Conservation (phyloP, 2,797 vertebrate species). For the Phataginus tricuspis region DNA sequence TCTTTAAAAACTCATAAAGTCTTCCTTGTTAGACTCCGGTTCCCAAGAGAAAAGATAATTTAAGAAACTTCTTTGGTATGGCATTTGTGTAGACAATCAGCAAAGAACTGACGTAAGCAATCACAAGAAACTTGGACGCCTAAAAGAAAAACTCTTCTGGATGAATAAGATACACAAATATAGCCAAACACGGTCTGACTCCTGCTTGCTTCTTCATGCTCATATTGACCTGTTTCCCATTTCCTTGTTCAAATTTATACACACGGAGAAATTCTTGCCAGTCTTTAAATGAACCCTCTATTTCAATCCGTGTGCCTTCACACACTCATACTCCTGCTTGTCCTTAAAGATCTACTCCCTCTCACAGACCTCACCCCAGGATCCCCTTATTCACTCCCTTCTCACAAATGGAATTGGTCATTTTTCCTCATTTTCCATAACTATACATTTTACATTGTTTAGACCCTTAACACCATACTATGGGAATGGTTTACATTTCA, state of each 20-base stretch:
- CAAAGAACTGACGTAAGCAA: not conserved
- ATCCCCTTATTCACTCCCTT: not conserved
- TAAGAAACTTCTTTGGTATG: not conserved
- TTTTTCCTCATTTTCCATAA: not conserved
- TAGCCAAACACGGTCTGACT: not conserved
- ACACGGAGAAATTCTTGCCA: not conserved
- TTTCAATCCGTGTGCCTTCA: not conserved
- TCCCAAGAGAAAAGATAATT: not conserved
- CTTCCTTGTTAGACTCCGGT: not conserved
- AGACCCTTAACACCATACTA: not conserved
- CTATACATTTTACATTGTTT: not conserved
- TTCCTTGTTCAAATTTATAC: not conserved
- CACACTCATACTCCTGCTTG: not conserved
- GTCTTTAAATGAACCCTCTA: not conserved
- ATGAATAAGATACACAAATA: not conserved
- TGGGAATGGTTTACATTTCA: not conserved
- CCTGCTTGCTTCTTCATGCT: not conserved
- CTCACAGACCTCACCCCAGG: not conserved
- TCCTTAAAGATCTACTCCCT: not conserved
- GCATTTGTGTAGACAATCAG: not conserved
- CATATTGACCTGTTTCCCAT: not conserved
- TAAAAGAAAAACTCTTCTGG: not conserved
- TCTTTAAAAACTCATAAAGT: not conserved
- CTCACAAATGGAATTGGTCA: not conserved
- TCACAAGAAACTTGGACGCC: not conserved